These are phyloP conservation scores for Phallusia fumigata DNA, from an alignment of 23 tunicate species.

Conservation along the genomic window DNA sequence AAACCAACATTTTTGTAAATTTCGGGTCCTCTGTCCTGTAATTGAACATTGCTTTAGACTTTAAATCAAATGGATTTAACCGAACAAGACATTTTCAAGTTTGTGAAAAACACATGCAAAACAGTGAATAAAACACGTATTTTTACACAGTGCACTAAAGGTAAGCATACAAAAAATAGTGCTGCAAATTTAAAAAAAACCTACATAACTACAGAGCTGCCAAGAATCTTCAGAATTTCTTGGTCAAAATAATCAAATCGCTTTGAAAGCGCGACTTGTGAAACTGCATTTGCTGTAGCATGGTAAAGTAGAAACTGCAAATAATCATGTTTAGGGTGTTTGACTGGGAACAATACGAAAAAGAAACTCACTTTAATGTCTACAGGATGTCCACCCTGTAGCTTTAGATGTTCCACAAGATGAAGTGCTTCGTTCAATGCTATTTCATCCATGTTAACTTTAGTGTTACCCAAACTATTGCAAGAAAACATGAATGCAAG, in stretches of 20 bases:
- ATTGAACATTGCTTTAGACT: not conserved
- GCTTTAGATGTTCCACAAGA: not conserved
- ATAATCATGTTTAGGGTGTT: not conserved
- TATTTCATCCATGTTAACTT: not conserved
- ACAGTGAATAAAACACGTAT: too few relatives aligned
- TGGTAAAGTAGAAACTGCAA: not conserved
- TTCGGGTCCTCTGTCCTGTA: not conserved
- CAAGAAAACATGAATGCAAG: not conserved
- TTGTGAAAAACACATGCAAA: not conserved
- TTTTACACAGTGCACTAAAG: too few relatives aligned
- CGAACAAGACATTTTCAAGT: too few relatives aligned
- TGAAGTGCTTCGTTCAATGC: not conserved
- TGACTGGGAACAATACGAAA: not conserved
- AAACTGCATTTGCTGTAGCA: not conserved
- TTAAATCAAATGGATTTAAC: too few relatives aligned
- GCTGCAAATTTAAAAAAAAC: not conserved
- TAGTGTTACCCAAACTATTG: not conserved
- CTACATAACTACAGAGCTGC: not conserved
- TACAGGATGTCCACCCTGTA: not conserved
- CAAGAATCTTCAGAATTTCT: not conserved
- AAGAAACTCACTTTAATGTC: not conserved
- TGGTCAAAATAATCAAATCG: not conserved
- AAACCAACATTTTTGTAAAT: not conserved
- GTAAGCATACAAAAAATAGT: too few relatives aligned
- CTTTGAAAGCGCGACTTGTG: not conserved